Percentiles rank a stretch among this genome's conserved stretches.
phyloP scores from a whole-genome alignment of 2,113 vertebrate genomes.

The Hucho hucho region DNA sequence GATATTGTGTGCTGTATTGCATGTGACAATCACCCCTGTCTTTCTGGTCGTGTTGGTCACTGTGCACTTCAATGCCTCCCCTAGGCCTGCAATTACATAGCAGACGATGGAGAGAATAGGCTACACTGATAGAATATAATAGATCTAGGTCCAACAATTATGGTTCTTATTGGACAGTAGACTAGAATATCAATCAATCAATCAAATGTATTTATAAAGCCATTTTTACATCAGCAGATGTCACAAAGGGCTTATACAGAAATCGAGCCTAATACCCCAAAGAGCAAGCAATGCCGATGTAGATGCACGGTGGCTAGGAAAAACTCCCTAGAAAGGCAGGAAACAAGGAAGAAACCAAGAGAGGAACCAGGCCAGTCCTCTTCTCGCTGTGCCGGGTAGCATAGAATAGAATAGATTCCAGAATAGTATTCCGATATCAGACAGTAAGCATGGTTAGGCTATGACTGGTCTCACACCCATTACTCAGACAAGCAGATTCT shows the following conservation, averaged over 20 bases:
- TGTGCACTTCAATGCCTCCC: conserved; percentile 43
- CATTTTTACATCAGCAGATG: no score
- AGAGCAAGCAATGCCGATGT: no score
- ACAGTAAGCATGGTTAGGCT: neutral
- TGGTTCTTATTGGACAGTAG: neutral
- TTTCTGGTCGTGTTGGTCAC: conserved; percentile 42
- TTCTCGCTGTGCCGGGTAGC: no score
- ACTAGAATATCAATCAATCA: no score
- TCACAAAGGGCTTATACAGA: no score
- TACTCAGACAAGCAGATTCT: neutral
- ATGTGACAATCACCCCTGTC: conserved; percentile 52
- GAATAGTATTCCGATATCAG: neutral
- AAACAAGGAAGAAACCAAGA: no score
- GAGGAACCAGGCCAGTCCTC: no score
- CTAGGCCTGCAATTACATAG: conserved; percentile 25
- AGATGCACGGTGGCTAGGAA: no score
- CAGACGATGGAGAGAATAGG: neutral
- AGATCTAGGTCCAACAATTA: neutral
- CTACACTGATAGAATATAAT: neutral
- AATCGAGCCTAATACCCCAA: no score
- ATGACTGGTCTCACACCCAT: neutral
- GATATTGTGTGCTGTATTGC: conserved; percentile 38
- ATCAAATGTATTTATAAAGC: no score
- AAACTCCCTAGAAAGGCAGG: no score
- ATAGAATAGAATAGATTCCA: neutral